Conservation (phyloP, 30 jellyfish, hydroid and myxozoan species). For the Hydra vulgaris region DNA sequence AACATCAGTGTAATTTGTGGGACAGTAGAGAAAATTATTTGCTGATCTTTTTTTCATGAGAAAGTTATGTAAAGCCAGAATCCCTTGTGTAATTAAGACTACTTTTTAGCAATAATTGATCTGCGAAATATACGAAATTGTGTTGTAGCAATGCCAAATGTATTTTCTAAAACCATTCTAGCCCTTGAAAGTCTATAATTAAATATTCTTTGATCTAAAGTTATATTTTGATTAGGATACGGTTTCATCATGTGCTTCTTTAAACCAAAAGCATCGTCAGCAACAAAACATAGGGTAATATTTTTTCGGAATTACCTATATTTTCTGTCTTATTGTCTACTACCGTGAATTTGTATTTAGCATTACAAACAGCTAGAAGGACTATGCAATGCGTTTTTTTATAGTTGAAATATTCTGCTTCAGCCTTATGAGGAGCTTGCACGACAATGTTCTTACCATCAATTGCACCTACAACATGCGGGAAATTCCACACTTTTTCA, state of each 20-base stretch:
- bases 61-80: conserved; percentile 44
- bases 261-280: conserved; percentile 65
- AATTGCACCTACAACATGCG: no score
- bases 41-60: conserved; percentile 22
- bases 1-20: conserved; percentile 5
- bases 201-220: conserved; percentile 29
- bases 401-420: no score
- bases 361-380: no score
- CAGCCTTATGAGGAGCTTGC: no score
- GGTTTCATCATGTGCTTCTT: no score
- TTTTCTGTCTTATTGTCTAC: background rate
- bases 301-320: conserved; percentile 23
- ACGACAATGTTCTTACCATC: no score
- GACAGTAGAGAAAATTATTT: background rate
- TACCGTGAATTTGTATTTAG: no score
- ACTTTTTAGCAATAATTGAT: conserved; percentile 32
- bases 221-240: conserved; percentile 45
- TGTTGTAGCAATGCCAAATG: no score
- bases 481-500: conserved; percentile 1
- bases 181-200: conserved; percentile 52
- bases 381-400: no score
- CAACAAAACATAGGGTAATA: conserved; percentile 36
- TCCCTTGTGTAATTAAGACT: conserved; percentile 34
- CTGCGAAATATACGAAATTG: no score
- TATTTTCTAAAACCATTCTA: conserved; percentile 47